phyloP scores from a whole-genome alignment of 2,888 invertebrate species.

The Ernsta delagoae region DNA sequence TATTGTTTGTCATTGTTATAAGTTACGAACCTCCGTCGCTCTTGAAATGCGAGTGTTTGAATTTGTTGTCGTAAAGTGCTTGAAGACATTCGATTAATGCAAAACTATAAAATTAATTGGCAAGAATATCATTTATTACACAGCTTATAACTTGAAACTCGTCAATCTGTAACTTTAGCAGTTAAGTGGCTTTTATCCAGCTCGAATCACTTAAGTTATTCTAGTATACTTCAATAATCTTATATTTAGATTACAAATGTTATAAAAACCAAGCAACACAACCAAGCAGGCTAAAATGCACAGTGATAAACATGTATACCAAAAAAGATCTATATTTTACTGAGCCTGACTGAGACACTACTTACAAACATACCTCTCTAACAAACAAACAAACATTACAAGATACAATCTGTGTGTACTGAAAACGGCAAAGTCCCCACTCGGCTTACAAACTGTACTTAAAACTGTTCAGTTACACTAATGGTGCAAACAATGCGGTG shows the following conservation, averaged over 20 bases:
- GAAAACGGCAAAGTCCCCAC: constrained; percentile 49
- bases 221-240: too few species aligned
- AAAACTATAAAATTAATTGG: too few species aligned
- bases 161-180: too few species aligned
- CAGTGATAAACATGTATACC: too few species aligned
- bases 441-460: constrained; percentile 60
- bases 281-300: too few species aligned
- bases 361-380: constrained; percentile 37
- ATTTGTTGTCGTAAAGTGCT: neutral
- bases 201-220: neutral
- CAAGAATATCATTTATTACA: too few species aligned
- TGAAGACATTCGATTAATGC: neutral
- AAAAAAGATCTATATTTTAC: constrained; percentile 21
- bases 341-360: constrained; percentile 15
- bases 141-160: too few species aligned
- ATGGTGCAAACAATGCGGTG: constrained; percentile 70
- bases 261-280: too few species aligned
- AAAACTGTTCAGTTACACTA: constrained; percentile 70
- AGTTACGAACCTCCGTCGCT: neutral
- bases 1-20: constrained; percentile 21
- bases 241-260: too few species aligned
- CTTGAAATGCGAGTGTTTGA: neutral
- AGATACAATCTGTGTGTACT: constrained; percentile 55
- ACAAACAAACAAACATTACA: constrained; percentile 49
- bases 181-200: neutral